Base-by-base conservation (phyloP, 2,113 vertebrate genomes). In the Euleptes europaea region DNA sequence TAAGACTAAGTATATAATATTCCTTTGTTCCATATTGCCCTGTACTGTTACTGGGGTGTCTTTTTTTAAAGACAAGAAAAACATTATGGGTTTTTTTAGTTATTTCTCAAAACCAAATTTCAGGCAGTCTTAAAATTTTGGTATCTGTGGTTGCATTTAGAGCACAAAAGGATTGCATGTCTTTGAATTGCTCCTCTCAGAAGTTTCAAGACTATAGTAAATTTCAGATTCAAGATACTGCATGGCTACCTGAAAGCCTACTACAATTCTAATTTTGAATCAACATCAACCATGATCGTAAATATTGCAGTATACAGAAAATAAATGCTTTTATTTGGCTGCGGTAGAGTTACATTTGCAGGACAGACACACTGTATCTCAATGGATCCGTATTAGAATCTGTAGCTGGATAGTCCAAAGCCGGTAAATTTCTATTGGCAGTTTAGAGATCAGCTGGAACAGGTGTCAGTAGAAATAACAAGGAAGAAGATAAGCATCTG, bases 221-320 rank as follows among this genome's bases (percentile, higher is more conserved):
- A 79, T 79, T 85, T 17, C 28, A 40, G 80, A 81, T 71, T 23
- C 17, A 82, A 63, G n/a, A 9, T 38, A 85, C 2, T 74, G 66
- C 77, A 70, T 2, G 66, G 17, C 12, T 2, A 80, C 33, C 19
- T 23, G 33, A 12, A 15, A 33, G 74, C 78, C 80, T 69, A 3
- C 21, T 28, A 49, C 82, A 73, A 71, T 42, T 89, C 75, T 31
- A 74, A 74, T 88, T 88, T 86, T 89, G 82, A 85, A 66, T 12
- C 42, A 75, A n/a, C 77, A 23, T 9, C 47, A 21, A 21, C 60
- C 28, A 63, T 87, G 54, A 70, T 33, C 84, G 69, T 57, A 23
- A 5, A 17, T 19, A 63, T 73, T 19, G 63, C 81, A 54, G 72
- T 9, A 21, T 3, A 38, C 79, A 69, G 84, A 73, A 23, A 11